Evolutionary conservation across 2,113 vertebrate genomes (phyloP).

Genomic region (Casuarius casuarius): DNA sequence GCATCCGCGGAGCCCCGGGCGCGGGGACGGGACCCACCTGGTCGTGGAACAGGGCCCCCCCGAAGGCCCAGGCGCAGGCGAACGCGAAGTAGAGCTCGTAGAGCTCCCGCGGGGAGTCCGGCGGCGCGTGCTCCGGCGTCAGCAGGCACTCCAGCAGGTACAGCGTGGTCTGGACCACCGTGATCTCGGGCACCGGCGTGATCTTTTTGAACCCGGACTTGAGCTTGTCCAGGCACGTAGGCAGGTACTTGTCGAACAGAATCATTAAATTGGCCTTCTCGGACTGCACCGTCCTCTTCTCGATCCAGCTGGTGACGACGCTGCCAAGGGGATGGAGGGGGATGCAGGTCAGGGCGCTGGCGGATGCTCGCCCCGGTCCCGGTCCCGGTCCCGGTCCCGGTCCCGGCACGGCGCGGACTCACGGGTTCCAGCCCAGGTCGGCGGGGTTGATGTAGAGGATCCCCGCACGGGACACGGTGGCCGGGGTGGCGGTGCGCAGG

Average conservation of each 20-base stretch:
- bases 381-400: neutral
- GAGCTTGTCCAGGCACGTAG: slow-evolving; percentile 79
- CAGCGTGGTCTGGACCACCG: slow-evolving; percentile 72
- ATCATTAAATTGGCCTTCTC: slow-evolving; percentile 80
- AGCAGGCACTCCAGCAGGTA: slow-evolving; percentile 82
- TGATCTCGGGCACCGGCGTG: slow-evolving; percentile 75
- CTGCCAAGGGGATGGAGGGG: slow-evolving; percentile 19
- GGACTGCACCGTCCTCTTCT: slow-evolving; percentile 74
- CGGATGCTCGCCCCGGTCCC: accelerated
- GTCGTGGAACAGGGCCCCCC: slow-evolving; percentile 81
- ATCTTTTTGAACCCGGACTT: slow-evolving; percentile 77
- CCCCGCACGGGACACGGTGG: slow-evolving; percentile 82
- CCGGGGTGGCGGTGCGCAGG: slow-evolving; percentile 79
- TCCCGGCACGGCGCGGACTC: neutral
- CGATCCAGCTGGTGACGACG: slow-evolving; percentile 83
- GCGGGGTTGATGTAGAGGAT: slow-evolving; percentile 82
- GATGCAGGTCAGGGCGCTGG: neutral
- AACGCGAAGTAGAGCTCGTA: slow-evolving; percentile 84
- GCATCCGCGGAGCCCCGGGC: accelerated
- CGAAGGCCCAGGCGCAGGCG: slow-evolving; percentile 81
- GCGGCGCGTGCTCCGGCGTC: slow-evolving; percentile 59
- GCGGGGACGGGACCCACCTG: slow-evolving; percentile 66
- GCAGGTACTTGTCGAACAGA: slow-evolving; percentile 85
- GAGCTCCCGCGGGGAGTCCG: slow-evolving; percentile 78
- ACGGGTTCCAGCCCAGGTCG: slow-evolving; percentile 84